Percentiles rank a stretch among this genome's conserved stretches.
phyloP scores from a whole-genome alignment of 1,140 invertebrate species.

The Drosophila serrata region DNA sequence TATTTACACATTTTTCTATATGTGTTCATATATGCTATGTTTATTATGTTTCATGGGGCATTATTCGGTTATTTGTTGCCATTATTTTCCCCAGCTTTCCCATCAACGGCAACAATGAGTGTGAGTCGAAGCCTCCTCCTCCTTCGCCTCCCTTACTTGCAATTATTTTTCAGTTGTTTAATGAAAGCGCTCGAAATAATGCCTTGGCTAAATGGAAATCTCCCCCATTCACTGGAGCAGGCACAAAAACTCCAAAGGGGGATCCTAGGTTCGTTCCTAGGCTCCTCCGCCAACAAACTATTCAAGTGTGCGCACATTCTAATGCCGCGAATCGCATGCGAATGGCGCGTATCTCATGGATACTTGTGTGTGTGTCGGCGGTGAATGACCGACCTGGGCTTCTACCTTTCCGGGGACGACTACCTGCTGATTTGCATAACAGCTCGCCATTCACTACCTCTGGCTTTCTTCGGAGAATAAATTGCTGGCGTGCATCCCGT shows the following conservation, averaged over 20 bases:
- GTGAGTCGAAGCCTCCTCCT: conserved; percentile 2
- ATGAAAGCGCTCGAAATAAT: conserved; percentile 38
- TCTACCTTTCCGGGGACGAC: conserved; percentile 33
- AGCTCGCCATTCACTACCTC: conserved; percentile 33
- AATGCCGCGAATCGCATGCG: conserved; percentile 48
- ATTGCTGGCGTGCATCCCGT: conserved; percentile 49
- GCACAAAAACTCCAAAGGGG: conserved; percentile 5
- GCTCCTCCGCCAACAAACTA: conserved; percentile 10
- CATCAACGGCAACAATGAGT: conserved; percentile 20
- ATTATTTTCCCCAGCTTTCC: conserved; percentile 53
- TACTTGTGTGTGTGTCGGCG: conserved; percentile 26
- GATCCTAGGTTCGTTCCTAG: neutral
- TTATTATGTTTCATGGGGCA: conserved; percentile 46
- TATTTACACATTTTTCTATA: conserved; percentile 50
- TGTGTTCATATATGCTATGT: conserved; percentile 24
- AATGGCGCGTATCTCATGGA: conserved; percentile 47
- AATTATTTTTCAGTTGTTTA: conserved; percentile 55
- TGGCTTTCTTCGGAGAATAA: conserved; percentile 40
- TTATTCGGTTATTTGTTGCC: conserved; percentile 53
- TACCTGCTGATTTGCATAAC: conserved; percentile 66
- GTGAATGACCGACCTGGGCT: conserved; percentile 51
- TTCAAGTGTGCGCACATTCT: conserved; percentile 47
- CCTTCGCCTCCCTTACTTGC: conserved; percentile 25
- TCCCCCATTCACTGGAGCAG: conserved; percentile 34
- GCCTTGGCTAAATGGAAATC: conserved; percentile 40